Evolutionary conservation across 2,113 vertebrate species (phyloP).

Genomic region (Oxyura jamaicensis): DNA sequence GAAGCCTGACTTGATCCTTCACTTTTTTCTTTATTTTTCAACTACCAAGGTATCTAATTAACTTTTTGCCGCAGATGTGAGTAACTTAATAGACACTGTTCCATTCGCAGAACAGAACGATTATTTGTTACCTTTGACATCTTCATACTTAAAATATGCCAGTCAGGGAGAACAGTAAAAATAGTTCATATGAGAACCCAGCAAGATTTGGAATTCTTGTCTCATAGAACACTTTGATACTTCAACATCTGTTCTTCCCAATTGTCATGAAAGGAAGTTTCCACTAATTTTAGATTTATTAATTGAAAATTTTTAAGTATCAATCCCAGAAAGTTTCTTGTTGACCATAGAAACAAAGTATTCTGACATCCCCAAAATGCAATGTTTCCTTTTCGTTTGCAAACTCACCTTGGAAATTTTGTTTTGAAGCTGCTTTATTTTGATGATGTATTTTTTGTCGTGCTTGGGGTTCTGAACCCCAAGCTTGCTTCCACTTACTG

Average conservation of each 20-base stretch:
- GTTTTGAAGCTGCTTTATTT: not conserved
- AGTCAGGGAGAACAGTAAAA: not conserved
- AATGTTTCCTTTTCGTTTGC: not conserved
- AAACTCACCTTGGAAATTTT: not conserved
- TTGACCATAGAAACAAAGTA: not conserved
- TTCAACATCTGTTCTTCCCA: not conserved
- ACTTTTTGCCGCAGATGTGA: not conserved
- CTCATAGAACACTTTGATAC: not conserved
- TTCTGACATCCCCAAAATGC: not conserved
- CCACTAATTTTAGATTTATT: not conserved
- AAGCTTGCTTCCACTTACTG: rapidly evolving
- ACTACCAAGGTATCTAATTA: conserved; percentile 30
- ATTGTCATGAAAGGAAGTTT: not conserved
- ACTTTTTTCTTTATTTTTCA: not conserved
- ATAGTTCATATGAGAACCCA: not conserved
- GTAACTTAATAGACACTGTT: not conserved
- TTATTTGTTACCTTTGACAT: not conserved
- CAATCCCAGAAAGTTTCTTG: not conserved
- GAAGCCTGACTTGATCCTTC: conserved; percentile 13
- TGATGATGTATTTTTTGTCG: not conserved
- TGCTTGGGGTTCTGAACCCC: not conserved
- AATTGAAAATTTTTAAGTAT: not conserved
- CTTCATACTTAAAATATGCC: not conserved
- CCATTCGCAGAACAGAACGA: not conserved
- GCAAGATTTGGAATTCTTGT: not conserved